Evolutionary conservation across 2,113 vertebrate species (phyloP), one percentile per base, ranked within the genome.

Genomic region (Podilymbus podiceps): DNA sequence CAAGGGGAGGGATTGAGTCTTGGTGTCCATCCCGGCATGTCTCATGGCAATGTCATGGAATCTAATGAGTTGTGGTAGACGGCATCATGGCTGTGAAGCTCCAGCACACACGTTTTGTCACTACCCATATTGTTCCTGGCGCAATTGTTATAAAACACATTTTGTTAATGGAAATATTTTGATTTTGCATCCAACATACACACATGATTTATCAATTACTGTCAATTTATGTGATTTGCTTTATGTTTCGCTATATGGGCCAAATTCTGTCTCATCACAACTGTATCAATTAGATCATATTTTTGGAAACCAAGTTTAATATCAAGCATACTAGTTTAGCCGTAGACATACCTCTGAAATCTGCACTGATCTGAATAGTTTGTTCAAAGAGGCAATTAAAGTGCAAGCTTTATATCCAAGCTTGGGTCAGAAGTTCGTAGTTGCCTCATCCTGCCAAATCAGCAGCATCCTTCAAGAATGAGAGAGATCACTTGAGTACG

Each of bases 21-120:
- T 2, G 0, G 6, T 38, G 24, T 17, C 38, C 2, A 0, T 19
- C 18, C 42, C 25, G 53, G 25, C 6, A 7, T 0, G 0, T 49
- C 31, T 79, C 47, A 67, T 22, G 12, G 2, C 28, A 31, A 19
- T n/a, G 12, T 12, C 52, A 30, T 1, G 1, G 73, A 9, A 28
- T 56, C 56, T 66, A 12, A 40, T 14, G 31, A 46, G 5, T 15
- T n/a, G 18, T 18, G 31, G 21, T 6, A 33, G 13, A 23, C 10
- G 21, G 11, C 2, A 1, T 53, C 67, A 55, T 11, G 27, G 40
- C 28, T 40, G 6, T 20, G 13, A 12, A 35, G n/a, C 21, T 84
- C 27, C 84, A 71, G n/a, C 35, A 50, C 21, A 38, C 30, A 6
- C 5, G 2, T n/a, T 72, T 76, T 27, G 11, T 93, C 24, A 3